Evolutionary conservation across 2,888 invertebrate species (phyloP).

Genomic region (Doris montereyensis): DNA sequence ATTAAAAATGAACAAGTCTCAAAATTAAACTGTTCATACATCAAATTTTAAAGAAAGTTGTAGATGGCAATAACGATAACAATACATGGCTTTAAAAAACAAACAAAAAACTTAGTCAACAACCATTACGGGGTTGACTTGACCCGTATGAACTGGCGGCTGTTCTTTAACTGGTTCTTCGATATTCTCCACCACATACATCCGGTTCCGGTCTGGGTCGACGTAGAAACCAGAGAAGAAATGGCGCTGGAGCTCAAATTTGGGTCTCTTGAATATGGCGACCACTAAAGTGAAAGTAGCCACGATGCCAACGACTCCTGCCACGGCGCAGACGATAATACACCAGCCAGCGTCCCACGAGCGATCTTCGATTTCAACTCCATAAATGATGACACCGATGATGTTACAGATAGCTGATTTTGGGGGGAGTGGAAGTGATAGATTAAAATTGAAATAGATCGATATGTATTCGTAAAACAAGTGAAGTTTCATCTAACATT

Average conservation of each 20-base stretch:
- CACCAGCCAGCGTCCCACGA: conserved; percentile 56
- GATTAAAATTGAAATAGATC: not conserved
- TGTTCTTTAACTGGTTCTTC: conserved; percentile 22
- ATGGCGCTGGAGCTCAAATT: conserved; percentile 46
- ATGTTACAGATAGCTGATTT: conserved; percentile 57
- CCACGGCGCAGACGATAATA: conserved; percentile 55
- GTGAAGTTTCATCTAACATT: too few species aligned
- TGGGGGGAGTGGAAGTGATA: not conserved
- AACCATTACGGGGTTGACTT: conserved; percentile 32
- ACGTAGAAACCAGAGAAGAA: conserved; percentile 52
- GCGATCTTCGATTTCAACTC: conserved; percentile 49
- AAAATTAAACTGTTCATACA: too few species aligned
- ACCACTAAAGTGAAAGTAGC: conserved; percentile 57
- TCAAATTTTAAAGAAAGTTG: too few species aligned
- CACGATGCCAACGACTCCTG: conserved; percentile 52
- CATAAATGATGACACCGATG: conserved; percentile 57
- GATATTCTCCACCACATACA: conserved; percentile 49
- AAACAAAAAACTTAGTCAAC: conserved; percentile 12
- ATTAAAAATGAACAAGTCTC: too few species aligned
- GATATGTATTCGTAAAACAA: too few species aligned
- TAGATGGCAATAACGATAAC: too few species aligned
- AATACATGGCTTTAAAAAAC: not conserved
- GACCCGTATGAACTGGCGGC: not conserved
- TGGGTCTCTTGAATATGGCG: conserved; percentile 53
- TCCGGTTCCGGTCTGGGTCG: conserved; percentile 53